phyloP scores from a whole-genome alignment of 2,888 invertebrate species.

The Orchesellides sinensis region DNA sequence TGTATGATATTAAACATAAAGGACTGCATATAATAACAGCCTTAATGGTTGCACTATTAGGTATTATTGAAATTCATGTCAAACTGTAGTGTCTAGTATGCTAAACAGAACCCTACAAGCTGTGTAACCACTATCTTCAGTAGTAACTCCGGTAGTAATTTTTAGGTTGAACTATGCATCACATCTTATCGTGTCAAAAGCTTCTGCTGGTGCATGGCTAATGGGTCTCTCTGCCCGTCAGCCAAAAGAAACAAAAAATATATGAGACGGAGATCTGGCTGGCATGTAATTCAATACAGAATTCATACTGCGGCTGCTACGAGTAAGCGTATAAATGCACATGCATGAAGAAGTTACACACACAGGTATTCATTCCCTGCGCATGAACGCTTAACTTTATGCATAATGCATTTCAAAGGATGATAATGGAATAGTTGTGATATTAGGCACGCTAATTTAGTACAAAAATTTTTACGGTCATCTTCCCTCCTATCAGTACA shows the following conservation, averaged over 20 bases:
- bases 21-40: constrained; percentile 50
- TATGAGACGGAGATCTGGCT: constrained; percentile 6
- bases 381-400: neutral
- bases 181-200: constrained; percentile 49
- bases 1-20: constrained; percentile 57
- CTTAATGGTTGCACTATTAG: neutral
- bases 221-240: constrained; percentile 37
- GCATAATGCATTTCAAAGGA: neutral
- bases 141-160: constrained; percentile 58
- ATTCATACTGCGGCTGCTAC: too few species aligned
- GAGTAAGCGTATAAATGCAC: too few species aligned
- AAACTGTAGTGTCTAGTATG: constrained; percentile 3
- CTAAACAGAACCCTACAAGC: constrained; percentile 20
- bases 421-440: constrained; percentile 1
- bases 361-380: neutral
- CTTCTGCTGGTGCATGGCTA: constrained; percentile 40
- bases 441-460: constrained; percentile 44
- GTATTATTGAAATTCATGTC: neutral
- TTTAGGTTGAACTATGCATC: constrained; percentile 55
- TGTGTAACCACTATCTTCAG: neutral
- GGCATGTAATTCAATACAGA: constrained; percentile 36
- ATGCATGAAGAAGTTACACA: too few species aligned
- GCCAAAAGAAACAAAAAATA: constrained; percentile 24
- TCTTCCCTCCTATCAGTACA: constrained; percentile 16
- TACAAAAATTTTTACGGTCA: constrained; percentile 33